These are phyloP conservation scores for Eumacrocentrus americanus DNA, from an alignment of 2,888 invertebrate species.

Conservation along the genomic window DNA sequence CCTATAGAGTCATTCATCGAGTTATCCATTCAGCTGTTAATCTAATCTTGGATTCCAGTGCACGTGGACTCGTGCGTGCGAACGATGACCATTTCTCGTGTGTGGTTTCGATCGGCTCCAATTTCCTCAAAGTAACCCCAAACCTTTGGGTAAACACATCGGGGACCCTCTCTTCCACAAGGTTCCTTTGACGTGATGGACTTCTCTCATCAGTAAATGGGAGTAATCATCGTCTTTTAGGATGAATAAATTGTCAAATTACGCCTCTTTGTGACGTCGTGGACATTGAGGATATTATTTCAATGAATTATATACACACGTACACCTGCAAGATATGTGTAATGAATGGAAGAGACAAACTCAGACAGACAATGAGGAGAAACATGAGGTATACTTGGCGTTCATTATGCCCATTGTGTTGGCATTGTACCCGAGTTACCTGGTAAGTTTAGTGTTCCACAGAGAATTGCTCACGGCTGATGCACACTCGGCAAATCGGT, in stretches of 20 bases:
- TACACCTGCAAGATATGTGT: no score
- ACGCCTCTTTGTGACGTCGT: no score
- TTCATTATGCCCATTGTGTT: slow-evolving; percentile 13
- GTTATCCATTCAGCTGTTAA: slow-evolving; percentile 56
- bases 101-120: no score
- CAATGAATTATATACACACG: no score
- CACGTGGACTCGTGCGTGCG: slow-evolving; percentile 7
- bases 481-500: slow-evolving; percentile 8
- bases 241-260: no score
- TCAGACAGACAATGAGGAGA: slow-evolving; percentile 7
- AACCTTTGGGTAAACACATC: no score
- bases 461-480: slow-evolving; percentile 7
- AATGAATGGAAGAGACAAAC: neutral
- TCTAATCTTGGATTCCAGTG: slow-evolving; percentile 49
- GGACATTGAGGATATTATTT: no score
- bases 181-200: no score
- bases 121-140: no score
- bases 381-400: slow-evolving; percentile 8
- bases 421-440: slow-evolving; percentile 12
- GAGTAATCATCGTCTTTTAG: no score
- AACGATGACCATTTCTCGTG: neutral
- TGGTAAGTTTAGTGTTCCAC: slow-evolving; percentile 11
- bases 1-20: slow-evolving; percentile 52
- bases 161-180: no score
- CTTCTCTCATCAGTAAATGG: no score